phyloP scores from a whole-genome alignment of 2,888 invertebrate genomes.

The Mesoligia furuncula region DNA sequence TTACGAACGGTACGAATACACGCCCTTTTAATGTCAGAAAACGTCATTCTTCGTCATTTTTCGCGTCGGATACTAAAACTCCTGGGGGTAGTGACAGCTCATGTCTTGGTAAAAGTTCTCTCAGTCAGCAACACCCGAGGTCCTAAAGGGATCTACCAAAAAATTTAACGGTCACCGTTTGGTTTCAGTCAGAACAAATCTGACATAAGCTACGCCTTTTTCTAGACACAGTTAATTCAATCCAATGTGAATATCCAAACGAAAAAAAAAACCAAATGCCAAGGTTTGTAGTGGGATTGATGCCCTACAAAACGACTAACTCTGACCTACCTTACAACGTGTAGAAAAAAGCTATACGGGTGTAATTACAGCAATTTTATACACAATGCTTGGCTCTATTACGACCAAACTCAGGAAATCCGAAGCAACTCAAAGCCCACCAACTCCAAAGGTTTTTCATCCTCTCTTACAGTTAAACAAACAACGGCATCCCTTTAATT shows the following conservation, averaged over 20 bases:
- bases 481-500: slow-evolving; percentile 57
- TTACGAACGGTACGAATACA: too few relatives aligned
- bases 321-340: background rate
- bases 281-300: background rate
- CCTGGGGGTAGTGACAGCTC: background rate
- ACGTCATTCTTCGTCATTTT: too few relatives aligned
- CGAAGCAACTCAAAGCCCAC: slow-evolving; percentile 15
- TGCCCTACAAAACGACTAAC: background rate
- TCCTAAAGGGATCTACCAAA: background rate
- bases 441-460: slow-evolving; percentile 24
- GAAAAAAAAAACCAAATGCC: background rate
- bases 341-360: background rate
- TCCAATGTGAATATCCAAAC: background rate
- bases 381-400: background rate
- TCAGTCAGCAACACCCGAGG: background rate
- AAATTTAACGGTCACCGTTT: too few relatives aligned
- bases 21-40: too few relatives aligned
- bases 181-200: background rate
- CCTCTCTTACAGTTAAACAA: slow-evolving; percentile 53
- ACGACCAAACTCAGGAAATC: slow-evolving; percentile 17
- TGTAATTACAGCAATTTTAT: background rate
- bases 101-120: too few relatives aligned
- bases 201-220: background rate
- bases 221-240: background rate
- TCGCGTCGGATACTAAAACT: too few relatives aligned